phyloP scores from a whole-genome alignment of 2,888 invertebrate genomes.

The Allacma fusca region DNA sequence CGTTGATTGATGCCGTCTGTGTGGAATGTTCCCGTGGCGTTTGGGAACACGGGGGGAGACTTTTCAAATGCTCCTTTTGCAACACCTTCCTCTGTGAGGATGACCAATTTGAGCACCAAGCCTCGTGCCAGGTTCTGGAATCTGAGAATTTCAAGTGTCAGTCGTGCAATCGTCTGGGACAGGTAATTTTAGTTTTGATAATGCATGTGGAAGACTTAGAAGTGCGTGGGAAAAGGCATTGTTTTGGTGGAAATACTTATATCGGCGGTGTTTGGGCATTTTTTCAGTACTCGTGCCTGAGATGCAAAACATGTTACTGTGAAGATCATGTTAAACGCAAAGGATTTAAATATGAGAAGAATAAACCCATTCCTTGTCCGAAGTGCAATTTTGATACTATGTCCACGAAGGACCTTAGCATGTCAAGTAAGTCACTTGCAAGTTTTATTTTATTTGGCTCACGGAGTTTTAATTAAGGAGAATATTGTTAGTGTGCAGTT shows the following conservation, averaged over 20 bases:
- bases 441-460: background rate
- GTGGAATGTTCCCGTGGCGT: conserved; percentile 92
- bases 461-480: no score
- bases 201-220: no score
- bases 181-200: conserved; percentile 39
- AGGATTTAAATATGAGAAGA: conserved; percentile 86
- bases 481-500: no score
- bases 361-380: conserved; percentile 87
- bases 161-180: conserved; percentile 60
- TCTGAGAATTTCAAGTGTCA: conserved; percentile 94
- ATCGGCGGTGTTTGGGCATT: no score
- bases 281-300: conserved; percentile 66
- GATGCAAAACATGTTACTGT: conserved; percentile 95
- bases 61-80: conserved; percentile 86
- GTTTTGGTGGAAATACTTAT: no score
- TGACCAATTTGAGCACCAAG: conserved; percentile 97
- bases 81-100: conserved; percentile 87
- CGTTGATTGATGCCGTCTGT: conserved; percentile 86
- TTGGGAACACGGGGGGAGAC: conserved; percentile 94
- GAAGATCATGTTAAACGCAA: conserved; percentile 94
- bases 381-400: conserved; percentile 93
- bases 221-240: no score
- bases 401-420: conserved; percentile 91
- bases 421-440: conserved; percentile 78
- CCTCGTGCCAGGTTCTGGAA: conserved; percentile 93